A percentile compares a stretch with the other conserved stretches of the same genome.
phyloP scores from a whole-genome alignment of 1,140 invertebrate species.

The Platyscapa corneri region DNA sequence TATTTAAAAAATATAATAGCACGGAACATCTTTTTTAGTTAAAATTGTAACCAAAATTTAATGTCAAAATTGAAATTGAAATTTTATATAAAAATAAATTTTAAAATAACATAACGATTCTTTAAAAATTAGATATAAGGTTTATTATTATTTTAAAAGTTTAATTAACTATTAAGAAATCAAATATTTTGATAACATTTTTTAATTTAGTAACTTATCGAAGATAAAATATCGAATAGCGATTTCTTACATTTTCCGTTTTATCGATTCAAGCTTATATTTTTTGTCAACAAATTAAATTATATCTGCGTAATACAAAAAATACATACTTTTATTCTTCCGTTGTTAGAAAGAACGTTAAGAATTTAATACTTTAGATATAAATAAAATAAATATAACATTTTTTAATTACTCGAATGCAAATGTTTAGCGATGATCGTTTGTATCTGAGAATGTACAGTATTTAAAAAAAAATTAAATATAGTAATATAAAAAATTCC shows the following conservation, averaged over 20 bases:
- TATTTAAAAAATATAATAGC: too few relatives aligned
- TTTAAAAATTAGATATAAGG: too few relatives aligned
- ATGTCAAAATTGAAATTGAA: too few relatives aligned
- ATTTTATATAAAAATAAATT: too few relatives aligned
- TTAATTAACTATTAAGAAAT: too few relatives aligned
- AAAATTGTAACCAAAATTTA: too few relatives aligned
- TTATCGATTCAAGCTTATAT: too few relatives aligned
- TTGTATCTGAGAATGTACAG: slow-evolving; percentile 33
- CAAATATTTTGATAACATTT: too few relatives aligned
- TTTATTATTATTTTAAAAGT: too few relatives aligned
- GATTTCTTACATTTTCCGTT: slow-evolving; percentile 10
- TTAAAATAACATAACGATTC: too few relatives aligned
- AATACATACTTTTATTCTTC: background rate
- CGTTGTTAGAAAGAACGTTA: background rate
- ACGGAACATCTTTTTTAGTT: too few relatives aligned
- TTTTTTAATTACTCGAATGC: slow-evolving; percentile 13
- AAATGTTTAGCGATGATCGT: slow-evolving; percentile 32
- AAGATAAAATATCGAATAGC: background rate
- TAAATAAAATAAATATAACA: background rate
- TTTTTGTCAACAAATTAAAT: background rate
- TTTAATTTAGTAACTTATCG: background rate
- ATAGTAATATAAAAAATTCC: background rate
- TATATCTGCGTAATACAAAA: background rate
- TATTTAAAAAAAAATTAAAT: slow-evolving; percentile 25
- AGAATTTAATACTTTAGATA: background rate